Evolutionary conservation across 2,888 invertebrate species (phyloP).

Genomic region (Tipula unca): DNA sequence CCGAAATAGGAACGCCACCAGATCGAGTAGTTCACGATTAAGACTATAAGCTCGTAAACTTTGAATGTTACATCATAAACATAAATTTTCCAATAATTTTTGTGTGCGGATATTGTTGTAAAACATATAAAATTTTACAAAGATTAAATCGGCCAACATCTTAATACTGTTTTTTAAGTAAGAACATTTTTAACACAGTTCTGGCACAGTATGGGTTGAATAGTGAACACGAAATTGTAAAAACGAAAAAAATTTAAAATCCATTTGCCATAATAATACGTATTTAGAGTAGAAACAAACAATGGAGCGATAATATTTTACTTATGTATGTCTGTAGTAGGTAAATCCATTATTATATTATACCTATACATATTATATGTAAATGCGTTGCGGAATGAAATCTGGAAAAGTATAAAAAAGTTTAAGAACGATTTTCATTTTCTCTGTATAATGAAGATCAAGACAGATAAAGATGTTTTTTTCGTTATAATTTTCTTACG

Average conservation of each 20-base stretch:
- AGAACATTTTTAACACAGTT: not conserved
- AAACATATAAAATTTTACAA: not conserved
- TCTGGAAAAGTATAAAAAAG: not conserved
- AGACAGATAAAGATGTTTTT: not conserved
- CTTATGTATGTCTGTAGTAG: not conserved
- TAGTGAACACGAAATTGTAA: not conserved
- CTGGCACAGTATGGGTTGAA: not conserved
- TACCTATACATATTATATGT: no score
- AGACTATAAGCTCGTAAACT: no score
- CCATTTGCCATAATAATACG: not conserved
- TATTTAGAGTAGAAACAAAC: not conserved
- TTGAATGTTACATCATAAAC: not conserved
- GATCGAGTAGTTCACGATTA: no score
- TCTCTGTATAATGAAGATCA: not conserved
- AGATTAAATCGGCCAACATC: not conserved
- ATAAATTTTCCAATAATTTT: not conserved
- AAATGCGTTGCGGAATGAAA: not conserved
- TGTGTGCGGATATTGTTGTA: not conserved
- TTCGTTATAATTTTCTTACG: not conserved
- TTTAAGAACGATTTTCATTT: not conserved
- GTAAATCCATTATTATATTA: not conserved
- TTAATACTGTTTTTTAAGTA: not conserved
- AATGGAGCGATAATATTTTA: not conserved
- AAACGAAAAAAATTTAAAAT: not conserved
- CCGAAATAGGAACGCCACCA: no score